A percentile compares a stretch with the other conserved stretches of the same genome.
Evolutionary conservation across 2,888 invertebrate genomes (phyloP).

Genomic region (Hoplodrina blanda): DNA sequence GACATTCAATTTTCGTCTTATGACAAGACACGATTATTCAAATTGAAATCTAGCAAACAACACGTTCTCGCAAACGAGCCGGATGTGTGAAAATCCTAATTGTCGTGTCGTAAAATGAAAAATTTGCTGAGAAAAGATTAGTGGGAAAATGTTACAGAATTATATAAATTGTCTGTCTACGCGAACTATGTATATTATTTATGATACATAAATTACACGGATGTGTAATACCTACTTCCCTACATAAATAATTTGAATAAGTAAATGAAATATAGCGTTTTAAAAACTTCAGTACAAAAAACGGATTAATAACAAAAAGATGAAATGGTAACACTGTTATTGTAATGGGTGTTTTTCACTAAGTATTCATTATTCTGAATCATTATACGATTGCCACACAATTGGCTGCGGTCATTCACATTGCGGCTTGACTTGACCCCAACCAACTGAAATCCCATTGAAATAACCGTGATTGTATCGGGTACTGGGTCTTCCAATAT

Average conservation of each 20-base stretch:
- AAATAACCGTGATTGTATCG: conserved; percentile 61
- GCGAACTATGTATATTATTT: conserved; percentile 43
- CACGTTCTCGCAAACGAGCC: conserved; percentile 39
- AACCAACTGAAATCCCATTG: conserved; percentile 69
- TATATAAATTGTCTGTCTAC: conserved; percentile 34
- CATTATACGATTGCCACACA: conserved; percentile 72
- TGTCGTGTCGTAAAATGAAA: conserved; percentile 34
- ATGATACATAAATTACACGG: conserved; percentile 44
- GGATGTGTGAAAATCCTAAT: conserved; percentile 52
- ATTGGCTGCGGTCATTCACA: conserved; percentile 74
- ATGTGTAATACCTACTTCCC: conserved; percentile 29
- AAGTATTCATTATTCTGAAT: conserved; percentile 71
- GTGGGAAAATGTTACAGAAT: conserved; percentile 15
- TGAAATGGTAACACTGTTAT: conserved; percentile 33
- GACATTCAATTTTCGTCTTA: conserved; percentile 32
- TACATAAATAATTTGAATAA: conserved; percentile 49
- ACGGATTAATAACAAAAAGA: conserved; percentile 44
- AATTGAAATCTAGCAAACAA: conserved; percentile 35
- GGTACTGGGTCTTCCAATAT: conserved; percentile 31
- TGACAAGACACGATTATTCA: conserved; percentile 41
- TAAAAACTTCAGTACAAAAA: conserved; percentile 36
- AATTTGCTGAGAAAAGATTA: conserved; percentile 18
- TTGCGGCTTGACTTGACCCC: conserved; percentile 72
- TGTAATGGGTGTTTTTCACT: conserved; percentile 57
- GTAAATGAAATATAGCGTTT: conserved; percentile 45